Percentiles rank a stretch among this genome's conserved stretches.
Conservation (phyloP, 2,797 vertebrate genomes). For the Tokudaia muenninki region DNA sequence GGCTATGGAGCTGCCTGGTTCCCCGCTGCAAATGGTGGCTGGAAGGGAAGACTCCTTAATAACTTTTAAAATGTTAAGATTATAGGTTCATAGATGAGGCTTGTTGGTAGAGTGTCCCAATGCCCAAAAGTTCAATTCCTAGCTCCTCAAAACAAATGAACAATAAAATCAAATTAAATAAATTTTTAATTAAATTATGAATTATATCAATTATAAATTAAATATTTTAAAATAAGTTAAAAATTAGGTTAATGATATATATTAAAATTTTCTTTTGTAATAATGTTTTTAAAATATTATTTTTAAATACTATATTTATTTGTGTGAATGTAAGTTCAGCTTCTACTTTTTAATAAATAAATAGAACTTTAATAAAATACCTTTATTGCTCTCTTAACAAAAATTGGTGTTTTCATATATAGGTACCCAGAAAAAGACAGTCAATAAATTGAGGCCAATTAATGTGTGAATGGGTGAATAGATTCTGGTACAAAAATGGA, state of each 20-base stretch:
- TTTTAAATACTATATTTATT: slow-evolving; percentile 19
- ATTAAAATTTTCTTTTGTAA: background rate
- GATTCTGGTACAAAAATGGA: background rate
- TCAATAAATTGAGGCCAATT: background rate
- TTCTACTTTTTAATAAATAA: background rate
- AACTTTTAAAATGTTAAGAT: background rate
- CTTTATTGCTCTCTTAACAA: background rate
- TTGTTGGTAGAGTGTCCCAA: background rate
- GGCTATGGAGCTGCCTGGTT: no score
- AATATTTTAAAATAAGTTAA: background rate
- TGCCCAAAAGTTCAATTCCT: background rate
- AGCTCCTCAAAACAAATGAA: background rate
- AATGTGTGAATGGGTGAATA: background rate
- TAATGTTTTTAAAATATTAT: background rate
- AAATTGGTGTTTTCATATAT: background rate
- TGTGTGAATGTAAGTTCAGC: background rate
- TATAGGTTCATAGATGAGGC: background rate
- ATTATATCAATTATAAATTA: background rate
- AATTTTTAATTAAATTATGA: background rate
- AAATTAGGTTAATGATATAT: background rate
- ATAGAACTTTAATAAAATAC: background rate
- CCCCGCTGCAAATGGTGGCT: no score
- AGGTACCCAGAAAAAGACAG: background rate
- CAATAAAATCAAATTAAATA: background rate
- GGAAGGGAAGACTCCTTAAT: no score